Conservation (phyloP, 2,888 invertebrate genomes). For the Cryptus viduatorius region DNA sequence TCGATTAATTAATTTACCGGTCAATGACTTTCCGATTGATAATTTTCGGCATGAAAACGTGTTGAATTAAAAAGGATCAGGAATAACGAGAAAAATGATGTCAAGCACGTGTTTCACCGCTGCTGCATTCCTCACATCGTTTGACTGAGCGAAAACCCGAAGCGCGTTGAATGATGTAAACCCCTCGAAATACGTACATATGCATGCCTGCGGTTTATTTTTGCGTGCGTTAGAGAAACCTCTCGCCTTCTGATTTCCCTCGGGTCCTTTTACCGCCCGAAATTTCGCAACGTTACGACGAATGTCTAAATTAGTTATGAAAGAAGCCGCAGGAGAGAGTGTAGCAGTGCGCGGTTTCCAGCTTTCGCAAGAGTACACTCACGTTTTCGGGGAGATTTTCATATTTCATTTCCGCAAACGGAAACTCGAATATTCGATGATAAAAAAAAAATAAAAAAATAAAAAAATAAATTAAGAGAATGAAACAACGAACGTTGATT, state of each 20-base stretch:
- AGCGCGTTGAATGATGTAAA: not conserved
- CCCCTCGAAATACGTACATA: not conserved
- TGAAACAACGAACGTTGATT: not conserved
- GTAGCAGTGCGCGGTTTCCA: not conserved
- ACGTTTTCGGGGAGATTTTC: not conserved
- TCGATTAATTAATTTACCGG: too few species aligned
- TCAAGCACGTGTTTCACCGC: not conserved
- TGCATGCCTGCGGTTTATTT: not conserved
- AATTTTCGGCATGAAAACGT: too few species aligned
- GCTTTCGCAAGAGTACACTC: not conserved
- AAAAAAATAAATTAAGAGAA: not conserved
- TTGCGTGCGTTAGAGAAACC: not conserved
- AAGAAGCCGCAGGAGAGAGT: slow-evolving; percentile 13
- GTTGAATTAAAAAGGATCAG: not conserved
- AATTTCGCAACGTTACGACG: slow-evolving; percentile 42
- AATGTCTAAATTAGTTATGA: slow-evolving; percentile 48
- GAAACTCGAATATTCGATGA: not conserved
- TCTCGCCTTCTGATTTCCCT: slow-evolving; percentile 74
- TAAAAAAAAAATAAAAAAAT: not conserved
- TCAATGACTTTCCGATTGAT: too few species aligned
- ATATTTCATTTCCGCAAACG: not conserved
- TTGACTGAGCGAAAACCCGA: slow-evolving; percentile 8
- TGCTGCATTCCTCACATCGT: not conserved
- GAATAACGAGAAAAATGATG: not conserved
- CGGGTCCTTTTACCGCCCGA: slow-evolving; percentile 71